Conservation (phyloP, 2,888 invertebrate species). For the Aphodius sticticus region DNA sequence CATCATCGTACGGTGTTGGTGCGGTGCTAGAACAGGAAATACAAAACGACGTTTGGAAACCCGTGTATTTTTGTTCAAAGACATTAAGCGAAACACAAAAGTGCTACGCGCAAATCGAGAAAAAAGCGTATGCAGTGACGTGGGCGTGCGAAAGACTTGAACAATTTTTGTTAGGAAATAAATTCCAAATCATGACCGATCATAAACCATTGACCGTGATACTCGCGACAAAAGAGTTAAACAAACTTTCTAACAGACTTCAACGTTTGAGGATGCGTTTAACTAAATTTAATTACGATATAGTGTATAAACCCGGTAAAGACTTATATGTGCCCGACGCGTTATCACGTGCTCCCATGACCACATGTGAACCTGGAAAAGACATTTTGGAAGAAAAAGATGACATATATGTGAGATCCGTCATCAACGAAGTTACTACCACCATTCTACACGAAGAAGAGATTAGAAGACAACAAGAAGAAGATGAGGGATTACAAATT, state of each 20-base stretch:
- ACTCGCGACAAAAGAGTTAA: slow-evolving; percentile 4
- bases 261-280: background rate
- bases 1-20: slow-evolving; percentile 18
- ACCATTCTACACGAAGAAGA: background rate
- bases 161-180: slow-evolving; percentile 21
- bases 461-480: background rate
- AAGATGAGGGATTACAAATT: slow-evolving; percentile 6
- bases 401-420: slow-evolving; percentile 6
- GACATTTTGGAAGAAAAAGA: background rate
- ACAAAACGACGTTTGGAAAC: slow-evolving; percentile 7
- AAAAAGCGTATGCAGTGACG: slow-evolving; percentile 13
- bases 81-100: no score
- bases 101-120: no score
- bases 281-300: slow-evolving; percentile 12
- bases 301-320: slow-evolving; percentile 12
- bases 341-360: slow-evolving; percentile 6
- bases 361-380: background rate
- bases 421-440: background rate
- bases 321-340: background rate
- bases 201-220: slow-evolving; percentile 10
- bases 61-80: slow-evolving; percentile 16
- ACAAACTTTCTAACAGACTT: slow-evolving; percentile 6
- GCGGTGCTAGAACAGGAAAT: slow-evolving; percentile 12
- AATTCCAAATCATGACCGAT: slow-evolving; percentile 17
- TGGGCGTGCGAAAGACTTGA: slow-evolving; percentile 17